Conservation (phyloP, 2,888 invertebrate genomes). For the Drosophila vallismaia region DNA sequence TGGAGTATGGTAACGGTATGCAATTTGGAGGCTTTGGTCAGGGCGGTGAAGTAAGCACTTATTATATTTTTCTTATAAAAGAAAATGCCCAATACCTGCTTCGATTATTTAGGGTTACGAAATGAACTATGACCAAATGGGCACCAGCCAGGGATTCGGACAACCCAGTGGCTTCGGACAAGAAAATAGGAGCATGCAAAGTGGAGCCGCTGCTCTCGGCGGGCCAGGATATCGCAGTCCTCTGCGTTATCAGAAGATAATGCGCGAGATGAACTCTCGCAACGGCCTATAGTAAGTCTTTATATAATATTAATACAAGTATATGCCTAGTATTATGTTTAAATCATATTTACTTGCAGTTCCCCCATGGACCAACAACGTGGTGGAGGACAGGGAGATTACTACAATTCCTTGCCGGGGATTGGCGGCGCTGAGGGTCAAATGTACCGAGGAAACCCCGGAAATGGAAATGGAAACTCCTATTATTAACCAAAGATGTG, state of each 20-base stretch:
- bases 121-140: slow-evolving; percentile 24
- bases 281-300: slow-evolving; percentile 61
- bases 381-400: slow-evolving; percentile 59
- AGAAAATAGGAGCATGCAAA: slow-evolving; percentile 46
- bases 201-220: slow-evolving; percentile 52
- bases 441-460: slow-evolving; percentile 16
- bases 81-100: no score
- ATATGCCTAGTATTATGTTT: background rate
- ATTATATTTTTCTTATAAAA: no score
- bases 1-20: slow-evolving; percentile 60
- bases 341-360: slow-evolving; percentile 15
- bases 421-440: slow-evolving; percentile 47
- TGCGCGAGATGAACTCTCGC: slow-evolving; percentile 68
- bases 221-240: slow-evolving; percentile 68
- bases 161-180: slow-evolving; percentile 47
- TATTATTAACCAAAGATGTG: slow-evolving; percentile 16
- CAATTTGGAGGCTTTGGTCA: slow-evolving; percentile 58
- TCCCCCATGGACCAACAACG: slow-evolving; percentile 56
- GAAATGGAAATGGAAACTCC: slow-evolving; percentile 6
- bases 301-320: background rate
- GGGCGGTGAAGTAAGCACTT: slow-evolving; percentile 45
- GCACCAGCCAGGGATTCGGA: slow-evolving; percentile 31
- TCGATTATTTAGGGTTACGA: slow-evolving; percentile 20
- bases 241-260: slow-evolving; percentile 55
- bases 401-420: slow-evolving; percentile 61